These are phyloP conservation scores for Euura saliciscinereae DNA, from an alignment of 1,140 invertebrate genomes.

Conservation along the genomic window DNA sequence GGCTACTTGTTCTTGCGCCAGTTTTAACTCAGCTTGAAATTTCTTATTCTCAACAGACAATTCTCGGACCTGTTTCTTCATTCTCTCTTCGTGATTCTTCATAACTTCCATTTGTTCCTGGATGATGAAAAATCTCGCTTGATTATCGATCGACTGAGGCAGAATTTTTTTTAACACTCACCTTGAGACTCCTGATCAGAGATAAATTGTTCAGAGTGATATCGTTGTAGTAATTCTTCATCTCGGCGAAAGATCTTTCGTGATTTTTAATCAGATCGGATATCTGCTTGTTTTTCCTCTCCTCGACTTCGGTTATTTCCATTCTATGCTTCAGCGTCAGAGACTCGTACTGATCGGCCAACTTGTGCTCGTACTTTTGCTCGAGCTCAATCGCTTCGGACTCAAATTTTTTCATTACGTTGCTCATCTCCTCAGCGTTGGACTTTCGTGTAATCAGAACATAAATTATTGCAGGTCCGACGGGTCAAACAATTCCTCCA, in stretches of 20 bases:
- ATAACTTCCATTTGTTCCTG: slow-evolving; percentile 86
- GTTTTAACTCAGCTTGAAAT: slow-evolving; percentile 72
- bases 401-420: slow-evolving; percentile 74
- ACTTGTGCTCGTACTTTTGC: slow-evolving; percentile 80
- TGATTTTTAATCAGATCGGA: slow-evolving; percentile 81
- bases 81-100: slow-evolving; percentile 80
- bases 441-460: slow-evolving; percentile 25
- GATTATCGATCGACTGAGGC: neutral
- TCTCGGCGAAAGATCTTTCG: slow-evolving; percentile 82
- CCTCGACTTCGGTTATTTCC: slow-evolving; percentile 86
- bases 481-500: no score
- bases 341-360: slow-evolving; percentile 74
- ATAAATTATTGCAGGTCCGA: no score
- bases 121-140: slow-evolving; percentile 15
- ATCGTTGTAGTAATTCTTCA: slow-evolving; percentile 94
- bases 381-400: slow-evolving; percentile 79
- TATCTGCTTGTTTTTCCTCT: slow-evolving; percentile 87
- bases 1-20: slow-evolving; percentile 69
- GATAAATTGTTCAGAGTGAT: slow-evolving; percentile 90
- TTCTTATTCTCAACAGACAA: slow-evolving; percentile 75
- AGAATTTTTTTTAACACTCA: slow-evolving; percentile 35
- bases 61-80: slow-evolving; percentile 71
- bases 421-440: slow-evolving; percentile 67
- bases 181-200: slow-evolving; percentile 80
- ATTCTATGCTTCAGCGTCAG: slow-evolving; percentile 76